A percentile compares a stretch with the other conserved stretches of the same genome.
Evolutionary conservation across 2,113 vertebrate species (phyloP).

Genomic region (Siniperca knerii): DNA sequence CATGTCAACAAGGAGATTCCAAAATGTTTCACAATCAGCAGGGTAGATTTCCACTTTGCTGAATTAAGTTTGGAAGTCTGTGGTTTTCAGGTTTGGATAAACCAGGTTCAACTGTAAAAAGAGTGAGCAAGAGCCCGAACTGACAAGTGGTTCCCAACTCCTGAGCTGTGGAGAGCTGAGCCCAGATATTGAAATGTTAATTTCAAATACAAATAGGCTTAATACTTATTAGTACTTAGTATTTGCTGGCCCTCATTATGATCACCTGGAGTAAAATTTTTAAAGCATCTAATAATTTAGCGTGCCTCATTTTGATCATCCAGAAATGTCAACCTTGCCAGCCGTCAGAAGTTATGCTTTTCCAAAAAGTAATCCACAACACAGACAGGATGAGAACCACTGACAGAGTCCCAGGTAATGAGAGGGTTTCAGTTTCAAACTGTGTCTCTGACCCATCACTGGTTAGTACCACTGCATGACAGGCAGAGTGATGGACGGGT

Average conservation of each 20-base stretch:
- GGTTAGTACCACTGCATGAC: constrained; percentile 56
- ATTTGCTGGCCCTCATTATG: background rate
- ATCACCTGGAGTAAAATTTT: background rate
- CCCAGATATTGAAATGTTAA: rapidly evolving
- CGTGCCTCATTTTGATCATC: background rate
- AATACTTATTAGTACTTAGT: too few relatives aligned
- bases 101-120: constrained; percentile 57
- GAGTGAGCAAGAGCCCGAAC: constrained; percentile 12
- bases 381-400: constrained; percentile 55
- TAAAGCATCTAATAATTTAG: background rate
- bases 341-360: background rate
- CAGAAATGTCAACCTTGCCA: background rate
- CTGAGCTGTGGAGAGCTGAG: constrained; percentile 13
- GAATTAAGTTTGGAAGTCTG: constrained; percentile 36
- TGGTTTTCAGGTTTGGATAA: constrained; percentile 61
- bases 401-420: constrained; percentile 31
- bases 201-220: background rate
- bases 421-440: constrained; percentile 30
- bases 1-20: background rate
- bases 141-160: constrained; percentile 58
- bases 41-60: constrained; percentile 7
- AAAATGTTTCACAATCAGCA: background rate
- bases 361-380: background rate
- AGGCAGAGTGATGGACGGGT: constrained; percentile 52
- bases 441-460: constrained; percentile 26